Conservation (phyloP, 2,888 invertebrate species). For the Athalia rosae region DNA sequence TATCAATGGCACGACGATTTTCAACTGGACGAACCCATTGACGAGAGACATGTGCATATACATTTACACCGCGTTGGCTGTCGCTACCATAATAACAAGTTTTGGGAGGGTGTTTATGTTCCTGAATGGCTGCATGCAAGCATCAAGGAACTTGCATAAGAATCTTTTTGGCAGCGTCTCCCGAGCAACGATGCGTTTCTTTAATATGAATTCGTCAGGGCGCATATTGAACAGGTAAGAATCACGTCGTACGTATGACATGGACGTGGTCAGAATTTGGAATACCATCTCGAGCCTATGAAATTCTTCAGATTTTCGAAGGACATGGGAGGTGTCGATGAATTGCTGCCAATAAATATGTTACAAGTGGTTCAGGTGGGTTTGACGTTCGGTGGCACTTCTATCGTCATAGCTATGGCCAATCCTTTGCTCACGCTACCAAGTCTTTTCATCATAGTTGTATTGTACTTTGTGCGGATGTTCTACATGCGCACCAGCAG, state of each 20-base stretch:
- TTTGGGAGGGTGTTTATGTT: conserved; percentile 74
- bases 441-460: conserved; percentile 80
- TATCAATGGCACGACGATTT: not conserved
- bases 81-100: too few relatives aligned
- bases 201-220: conserved; percentile 90
- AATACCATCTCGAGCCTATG: too few relatives aligned
- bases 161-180: conserved; percentile 88
- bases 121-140: conserved; percentile 83
- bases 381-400: conserved; percentile 86
- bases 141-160: conserved; percentile 87
- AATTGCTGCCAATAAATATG: conserved; percentile 78
- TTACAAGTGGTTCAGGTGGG: conserved; percentile 85
- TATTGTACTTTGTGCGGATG: conserved; percentile 85
- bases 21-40: too few relatives aligned
- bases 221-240: conserved; percentile 81
- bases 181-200: conserved; percentile 89
- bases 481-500: conserved; percentile 88
- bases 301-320: conserved; percentile 83
- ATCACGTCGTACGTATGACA: too few relatives aligned
- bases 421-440: conserved; percentile 85
- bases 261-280: too few relatives aligned
- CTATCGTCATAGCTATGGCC: conserved; percentile 85
- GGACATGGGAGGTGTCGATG: conserved; percentile 86
- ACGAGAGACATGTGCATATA: too few relatives aligned
- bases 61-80: too few relatives aligned